These are phyloP conservation scores for Acrocephalus arundinaceus DNA, from an alignment of 2,113 vertebrate genomes.

Conservation along the genomic window DNA sequence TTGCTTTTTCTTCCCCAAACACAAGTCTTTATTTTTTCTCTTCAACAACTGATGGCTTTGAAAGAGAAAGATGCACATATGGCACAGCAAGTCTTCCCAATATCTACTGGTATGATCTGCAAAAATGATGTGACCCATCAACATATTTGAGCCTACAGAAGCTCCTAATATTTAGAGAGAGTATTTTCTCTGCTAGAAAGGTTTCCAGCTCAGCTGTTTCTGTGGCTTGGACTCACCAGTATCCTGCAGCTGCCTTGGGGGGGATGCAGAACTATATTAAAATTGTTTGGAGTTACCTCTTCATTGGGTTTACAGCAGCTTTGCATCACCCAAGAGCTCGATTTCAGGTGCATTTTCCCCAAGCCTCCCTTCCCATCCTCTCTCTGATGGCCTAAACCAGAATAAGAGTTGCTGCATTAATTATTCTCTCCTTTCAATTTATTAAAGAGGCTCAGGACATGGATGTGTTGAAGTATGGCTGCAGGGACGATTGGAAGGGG, in stretches of 20 bases:
- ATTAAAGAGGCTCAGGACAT: background rate
- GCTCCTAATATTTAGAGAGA: background rate
- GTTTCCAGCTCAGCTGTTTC: background rate
- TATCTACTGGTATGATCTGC: background rate
- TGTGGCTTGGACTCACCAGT: background rate
- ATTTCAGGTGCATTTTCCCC: background rate
- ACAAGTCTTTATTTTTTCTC: background rate
- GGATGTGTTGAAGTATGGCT: background rate
- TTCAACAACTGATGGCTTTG: slow-evolving; percentile 5
- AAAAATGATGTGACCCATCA: background rate
- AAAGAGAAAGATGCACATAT: background rate
- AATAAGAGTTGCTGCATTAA: background rate
- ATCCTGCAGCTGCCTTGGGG: background rate
- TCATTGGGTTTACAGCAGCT: background rate
- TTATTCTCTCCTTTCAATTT: slow-evolving; percentile 44
- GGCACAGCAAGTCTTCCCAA: background rate
- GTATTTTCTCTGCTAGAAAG: background rate
- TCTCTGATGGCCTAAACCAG: background rate
- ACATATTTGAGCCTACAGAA: background rate
- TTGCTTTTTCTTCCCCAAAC: slow-evolving; percentile 20
- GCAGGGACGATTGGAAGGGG: background rate
- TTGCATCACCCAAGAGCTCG: background rate
- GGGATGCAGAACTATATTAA: background rate
- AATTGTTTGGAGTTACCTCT: background rate
- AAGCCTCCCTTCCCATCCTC: background rate